These are phyloP conservation scores for Pseudococcus viburni DNA, from an alignment of 2,888 invertebrate species.

Conservation along the genomic window DNA sequence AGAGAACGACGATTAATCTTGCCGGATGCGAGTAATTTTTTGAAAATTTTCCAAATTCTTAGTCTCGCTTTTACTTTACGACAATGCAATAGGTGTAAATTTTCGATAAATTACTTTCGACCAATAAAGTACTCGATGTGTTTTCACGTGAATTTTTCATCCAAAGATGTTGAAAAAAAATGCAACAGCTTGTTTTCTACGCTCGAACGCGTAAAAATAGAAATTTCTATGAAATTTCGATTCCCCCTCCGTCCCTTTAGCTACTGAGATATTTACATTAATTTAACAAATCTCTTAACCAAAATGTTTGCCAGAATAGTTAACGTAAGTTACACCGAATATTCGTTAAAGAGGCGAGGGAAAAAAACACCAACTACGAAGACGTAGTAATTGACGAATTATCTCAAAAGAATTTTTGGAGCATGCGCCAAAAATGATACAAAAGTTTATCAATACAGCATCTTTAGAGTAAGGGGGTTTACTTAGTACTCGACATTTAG, in stretches of 20 bases:
- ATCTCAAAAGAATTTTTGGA: slow-evolving; percentile 40
- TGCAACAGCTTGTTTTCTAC: slow-evolving; percentile 33
- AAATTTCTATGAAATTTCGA: slow-evolving; percentile 38
- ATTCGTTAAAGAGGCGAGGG: neutral
- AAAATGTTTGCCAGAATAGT: slow-evolving; percentile 52
- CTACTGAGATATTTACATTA: neutral
- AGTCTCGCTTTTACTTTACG: neutral
- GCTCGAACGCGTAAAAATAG: slow-evolving; percentile 22
- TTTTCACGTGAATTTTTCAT: neutral
- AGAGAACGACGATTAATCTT: neutral
- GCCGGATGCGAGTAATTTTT: neutral
- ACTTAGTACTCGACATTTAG: slow-evolving; percentile 37
- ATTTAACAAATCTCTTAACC: neutral
- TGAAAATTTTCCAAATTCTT: slow-evolving; percentile 4
- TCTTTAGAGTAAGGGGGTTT: slow-evolving; percentile 22
- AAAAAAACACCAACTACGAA: neutral
- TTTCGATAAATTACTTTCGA: neutral
- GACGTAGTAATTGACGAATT: slow-evolving; percentile 52
- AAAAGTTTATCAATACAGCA: slow-evolving; percentile 47
- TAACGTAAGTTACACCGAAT: slow-evolving; percentile 31
- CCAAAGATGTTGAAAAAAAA: neutral
- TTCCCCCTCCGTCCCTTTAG: neutral
- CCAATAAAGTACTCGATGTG: neutral
- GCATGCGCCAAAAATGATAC: slow-evolving; percentile 57
- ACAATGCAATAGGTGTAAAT: neutral